Base-by-base conservation (phyloP, 2,797 vertebrate genomes). In the Ctenosaura bakeri region DNA sequence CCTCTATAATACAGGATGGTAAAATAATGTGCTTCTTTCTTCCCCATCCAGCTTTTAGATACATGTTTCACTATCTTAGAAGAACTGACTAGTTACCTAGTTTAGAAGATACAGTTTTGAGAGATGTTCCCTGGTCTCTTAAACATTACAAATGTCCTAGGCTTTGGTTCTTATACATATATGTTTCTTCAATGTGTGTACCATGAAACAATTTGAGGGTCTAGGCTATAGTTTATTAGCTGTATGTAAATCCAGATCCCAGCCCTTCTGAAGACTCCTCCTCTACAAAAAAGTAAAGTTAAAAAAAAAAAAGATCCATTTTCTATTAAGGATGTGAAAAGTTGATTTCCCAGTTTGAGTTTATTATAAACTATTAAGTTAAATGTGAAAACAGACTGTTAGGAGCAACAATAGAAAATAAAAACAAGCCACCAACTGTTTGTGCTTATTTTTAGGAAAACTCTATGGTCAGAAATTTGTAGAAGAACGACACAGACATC, bases 401-500 rank as follows among this genome's bases (percentile, higher is more conserved):
- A 59, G 8, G 62, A 52, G 69, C 86, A 92, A 50, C 42, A 87
- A 77, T 6, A 32, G 2, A 69, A 69, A 69, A 32, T 69, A 2
- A 69, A 69, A 69, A 66, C 64, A 66, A 69, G 10, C 29, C 18
- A 62, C 59, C 62, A 64, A 64, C 62, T 64, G 6, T 73, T 95
- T 83, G 71, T n/a, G 7, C 12, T 24, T 96, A 29, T 95, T 91
- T 94, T 92, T 89, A 98, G 97, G 93, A 76, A 97, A 97, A 82
- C 97, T 98, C 84, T 98, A 98, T 85, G 96, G 97, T 89, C 95
- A 96, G 89, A 88, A 78, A n/a, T 97, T 97, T 92, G 90, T 98
- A 88, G 97, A 98, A 94, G 97, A 98, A 94, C 95, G 97, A 83
- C 98, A 98, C 91, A 97, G 98, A 84, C 98, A 98, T 95, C 97